Evolutionary conservation across 2,888 invertebrate genomes (phyloP).

Genomic region (Cephonodes hylas): DNA sequence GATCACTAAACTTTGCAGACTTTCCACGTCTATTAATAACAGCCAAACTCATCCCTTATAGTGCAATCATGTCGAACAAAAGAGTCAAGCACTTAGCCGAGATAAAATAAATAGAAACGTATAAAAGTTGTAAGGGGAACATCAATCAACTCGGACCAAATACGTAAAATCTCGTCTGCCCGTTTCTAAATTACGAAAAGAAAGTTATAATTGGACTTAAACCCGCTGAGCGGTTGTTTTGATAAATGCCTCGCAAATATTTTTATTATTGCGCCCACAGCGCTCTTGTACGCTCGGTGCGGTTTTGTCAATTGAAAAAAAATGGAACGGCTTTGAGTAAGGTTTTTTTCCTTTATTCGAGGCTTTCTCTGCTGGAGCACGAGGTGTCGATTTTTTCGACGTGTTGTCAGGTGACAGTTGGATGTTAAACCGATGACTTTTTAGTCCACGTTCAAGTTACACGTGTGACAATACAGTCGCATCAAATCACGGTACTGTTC

Average conservation of each 20-base stretch:
- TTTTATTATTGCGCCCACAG: background rate
- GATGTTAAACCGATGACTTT: background rate
- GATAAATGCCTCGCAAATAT: conserved; percentile 6
- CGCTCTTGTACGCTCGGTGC: background rate
- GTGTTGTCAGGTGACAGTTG: background rate
- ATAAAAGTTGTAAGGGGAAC: background rate
- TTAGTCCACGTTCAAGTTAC: too few relatives aligned
- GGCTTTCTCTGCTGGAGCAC: background rate
- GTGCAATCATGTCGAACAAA: background rate
- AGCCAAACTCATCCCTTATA: background rate
- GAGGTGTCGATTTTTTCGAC: background rate
- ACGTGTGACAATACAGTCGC: too few relatives aligned
- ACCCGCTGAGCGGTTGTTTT: conserved; percentile 5
- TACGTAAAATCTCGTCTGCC: conserved; percentile 10
- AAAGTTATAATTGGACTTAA: conserved; percentile 15
- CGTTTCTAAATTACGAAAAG: conserved; percentile 7
- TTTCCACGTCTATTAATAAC: background rate
- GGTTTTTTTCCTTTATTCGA: background rate
- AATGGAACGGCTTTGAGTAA: background rate
- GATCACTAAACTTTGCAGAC: background rate
- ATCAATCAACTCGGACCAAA: conserved; percentile 12
- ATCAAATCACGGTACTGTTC: too few relatives aligned
- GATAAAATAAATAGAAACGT: background rate
- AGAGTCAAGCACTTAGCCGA: conserved; percentile 19
- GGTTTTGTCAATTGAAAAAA: background rate